Base-by-base conservation (phyloP, 1,140 invertebrate species). In the Drosophila sucinea region DNA sequence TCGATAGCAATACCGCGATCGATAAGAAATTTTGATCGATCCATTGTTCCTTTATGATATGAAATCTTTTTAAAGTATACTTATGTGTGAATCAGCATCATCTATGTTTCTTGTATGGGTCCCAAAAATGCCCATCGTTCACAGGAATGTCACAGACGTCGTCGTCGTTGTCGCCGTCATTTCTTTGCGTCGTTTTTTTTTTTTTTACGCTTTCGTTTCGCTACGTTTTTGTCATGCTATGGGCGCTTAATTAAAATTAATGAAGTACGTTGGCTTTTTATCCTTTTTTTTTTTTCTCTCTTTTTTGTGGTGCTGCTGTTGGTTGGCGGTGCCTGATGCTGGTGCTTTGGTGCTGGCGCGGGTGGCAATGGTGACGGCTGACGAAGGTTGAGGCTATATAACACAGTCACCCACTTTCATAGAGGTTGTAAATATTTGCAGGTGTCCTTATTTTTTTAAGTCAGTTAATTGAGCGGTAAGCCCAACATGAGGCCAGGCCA, bases 221-320 rank as follows among this genome's bases (percentile, higher is more conserved):
- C 41, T 55, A 63, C 62, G 69, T 81, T 75, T 86, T 81, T 78
- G 78, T 70, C 74, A 67, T 70, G 82, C 83, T 79, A 75, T 79
- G 79, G 79, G 62, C 74, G 82, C 79, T 81, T 85, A 86, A 85
- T 86, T 86, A 86, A 85, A 85, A 85, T 85, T 86, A 85, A 85
- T 85, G 82, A 85, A 85, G 79, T 86, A 79, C 82, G 75, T 71
- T 73, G 75, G 70, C 81, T 78, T 81, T 85, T 78, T 86, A 86
- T 85, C 82, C 81, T 78, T 85, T 74, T 32, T 29, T 32, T 29
- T 47, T 47, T 61, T 29, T 1, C n/a, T 1, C 8, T n/a, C 27
- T 25, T 51, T 27, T 51, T 4, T 51, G 44, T 41, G 33, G n/a
- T 57, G 55, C 27, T 33, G 17, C 23, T 27, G 27, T 1, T 25